A percentile compares a stretch with the other conserved stretches of the same genome.
Evolutionary conservation across 2,888 invertebrate genomes (phyloP).

Genomic region (Ommatoiulus sabulosus): DNA sequence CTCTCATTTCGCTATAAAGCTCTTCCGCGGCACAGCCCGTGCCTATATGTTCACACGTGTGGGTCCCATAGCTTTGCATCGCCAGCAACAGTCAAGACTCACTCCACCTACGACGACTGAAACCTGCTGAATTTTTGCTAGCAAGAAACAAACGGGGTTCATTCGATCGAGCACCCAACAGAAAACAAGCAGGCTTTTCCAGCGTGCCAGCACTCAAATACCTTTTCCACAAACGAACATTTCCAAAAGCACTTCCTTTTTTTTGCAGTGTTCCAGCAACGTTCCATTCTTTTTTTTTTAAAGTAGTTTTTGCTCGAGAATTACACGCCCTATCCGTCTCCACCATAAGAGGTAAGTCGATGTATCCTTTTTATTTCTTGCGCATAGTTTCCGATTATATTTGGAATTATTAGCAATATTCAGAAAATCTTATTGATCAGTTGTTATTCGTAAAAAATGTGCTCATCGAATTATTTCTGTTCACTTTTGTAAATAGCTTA

Average conservation of each 20-base stretch:
- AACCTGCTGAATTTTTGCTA: conserved; percentile 9
- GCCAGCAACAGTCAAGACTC: conserved; percentile 5
- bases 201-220: neutral
- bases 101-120: neutral
- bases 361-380: neutral
- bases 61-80: neutral
- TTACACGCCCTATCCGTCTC: neutral
- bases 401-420: no score
- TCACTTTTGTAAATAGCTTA: no score
- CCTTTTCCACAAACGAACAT: neutral
- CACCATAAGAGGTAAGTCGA: neutral
- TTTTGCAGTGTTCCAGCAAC: neutral
- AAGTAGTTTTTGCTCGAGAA: neutral
- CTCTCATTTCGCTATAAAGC: conserved; percentile 38
- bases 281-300: neutral
- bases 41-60: conserved; percentile 41
- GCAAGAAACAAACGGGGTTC: neutral
- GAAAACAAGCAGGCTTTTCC: neutral
- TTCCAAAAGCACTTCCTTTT: neutral
- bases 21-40: neutral
- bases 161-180: neutral
- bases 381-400: no score
- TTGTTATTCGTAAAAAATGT: no score
- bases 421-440: no score
- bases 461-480: no score